Percentiles rank a stretch among this genome's conserved stretches.
phyloP scores from a whole-genome alignment of 2,888 invertebrate species.

The Trissolcus brochymenae region DNA sequence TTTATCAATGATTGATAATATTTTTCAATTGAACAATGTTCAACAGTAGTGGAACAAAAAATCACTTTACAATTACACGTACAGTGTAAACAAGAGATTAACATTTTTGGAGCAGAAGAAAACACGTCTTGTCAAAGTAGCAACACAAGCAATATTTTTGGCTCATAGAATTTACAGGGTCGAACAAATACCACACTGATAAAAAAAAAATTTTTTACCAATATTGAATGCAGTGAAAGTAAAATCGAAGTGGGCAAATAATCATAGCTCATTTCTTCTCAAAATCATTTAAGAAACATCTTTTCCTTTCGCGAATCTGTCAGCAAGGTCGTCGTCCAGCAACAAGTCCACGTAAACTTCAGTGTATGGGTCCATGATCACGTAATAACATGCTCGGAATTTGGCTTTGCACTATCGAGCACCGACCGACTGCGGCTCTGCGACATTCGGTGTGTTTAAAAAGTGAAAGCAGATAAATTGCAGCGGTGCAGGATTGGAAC shows the following conservation, averaged over 20 bases:
- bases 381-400: constrained; percentile 44
- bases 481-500: constrained; percentile 8
- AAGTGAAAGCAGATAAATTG: constrained; percentile 47
- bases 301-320: constrained; percentile 15
- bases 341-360: constrained; percentile 31
- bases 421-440: constrained; percentile 22
- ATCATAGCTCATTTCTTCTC: constrained; percentile 31
- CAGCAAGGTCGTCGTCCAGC: constrained; percentile 18
- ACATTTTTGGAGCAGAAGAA: no score
- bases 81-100: no score
- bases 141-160: no score
- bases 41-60: no score
- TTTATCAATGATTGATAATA: no score
- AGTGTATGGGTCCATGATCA: constrained; percentile 37
- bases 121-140: no score
- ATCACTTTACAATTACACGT: no score
- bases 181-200: not conserved
- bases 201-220: constrained; percentile 29
- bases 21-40: no score
- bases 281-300: constrained; percentile 25
- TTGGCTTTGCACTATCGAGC: constrained; percentile 27
- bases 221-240: constrained; percentile 38
- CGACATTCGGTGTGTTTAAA: constrained; percentile 33
- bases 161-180: not conserved
- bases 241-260: constrained; percentile 22